phyloP scores from a whole-genome alignment of 2,797 vertebrate genomes.

The Echiichthys vipera region DNA sequence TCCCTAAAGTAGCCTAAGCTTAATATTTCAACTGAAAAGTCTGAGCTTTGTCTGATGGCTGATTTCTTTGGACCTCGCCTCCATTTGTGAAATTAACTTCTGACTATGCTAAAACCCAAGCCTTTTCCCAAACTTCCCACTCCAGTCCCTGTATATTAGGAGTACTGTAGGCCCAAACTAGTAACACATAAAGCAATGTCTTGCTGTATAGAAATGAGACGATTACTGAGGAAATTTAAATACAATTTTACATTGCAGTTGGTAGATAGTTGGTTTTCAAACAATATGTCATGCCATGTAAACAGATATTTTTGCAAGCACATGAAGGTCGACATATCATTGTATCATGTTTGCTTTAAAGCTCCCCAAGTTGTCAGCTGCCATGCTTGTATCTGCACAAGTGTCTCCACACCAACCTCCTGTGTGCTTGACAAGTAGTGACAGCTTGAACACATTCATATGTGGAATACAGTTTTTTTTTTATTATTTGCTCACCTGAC shows the following conservation, averaged over 20 bases:
- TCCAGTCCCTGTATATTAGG: not conserved
- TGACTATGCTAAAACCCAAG: not conserved
- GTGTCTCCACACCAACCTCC: not conserved
- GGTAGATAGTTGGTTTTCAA: not conserved
- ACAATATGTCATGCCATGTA: not conserved
- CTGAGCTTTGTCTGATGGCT: too few species aligned
- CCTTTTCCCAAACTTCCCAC: not conserved
- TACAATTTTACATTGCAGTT: not conserved
- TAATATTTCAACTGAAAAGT: not conserved
- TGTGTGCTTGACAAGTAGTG: not conserved
- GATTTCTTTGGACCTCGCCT: too few species aligned
- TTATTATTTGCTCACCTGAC: slow-evolving; percentile 28
- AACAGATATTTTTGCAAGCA: not conserved
- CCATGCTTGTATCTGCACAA: not conserved
- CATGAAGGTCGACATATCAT: not conserved
- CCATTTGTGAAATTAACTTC: not conserved
- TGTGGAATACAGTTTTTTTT: slow-evolving; percentile 11
- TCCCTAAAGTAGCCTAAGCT: not conserved
- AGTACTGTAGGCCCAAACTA: not conserved
- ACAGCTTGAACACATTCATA: not conserved
- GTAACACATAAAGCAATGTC: not conserved
- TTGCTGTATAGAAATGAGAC: not conserved
- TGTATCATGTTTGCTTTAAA: not conserved
- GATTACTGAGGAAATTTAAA: not conserved
- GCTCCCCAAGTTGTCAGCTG: not conserved